phyloP scores from a whole-genome alignment of 2,797 vertebrate species.

The Octomys mimax region DNA sequence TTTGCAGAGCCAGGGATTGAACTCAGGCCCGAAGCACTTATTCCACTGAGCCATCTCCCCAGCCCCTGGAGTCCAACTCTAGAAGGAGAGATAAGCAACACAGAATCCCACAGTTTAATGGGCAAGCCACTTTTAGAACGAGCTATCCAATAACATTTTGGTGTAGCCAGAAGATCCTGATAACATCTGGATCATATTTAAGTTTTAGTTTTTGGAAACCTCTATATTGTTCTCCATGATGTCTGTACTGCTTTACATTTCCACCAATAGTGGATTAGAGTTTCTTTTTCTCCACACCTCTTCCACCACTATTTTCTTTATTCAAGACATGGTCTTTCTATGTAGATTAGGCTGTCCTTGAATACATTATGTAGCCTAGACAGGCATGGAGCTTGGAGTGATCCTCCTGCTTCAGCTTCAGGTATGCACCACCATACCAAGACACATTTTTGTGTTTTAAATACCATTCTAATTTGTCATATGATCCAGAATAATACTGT shows the following conservation, averaged over 20 bases:
- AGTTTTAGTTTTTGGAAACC: background rate
- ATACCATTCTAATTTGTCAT: background rate
- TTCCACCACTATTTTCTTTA: background rate
- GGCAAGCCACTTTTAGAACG: background rate
- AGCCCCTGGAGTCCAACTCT: background rate
- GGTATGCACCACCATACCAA: background rate
- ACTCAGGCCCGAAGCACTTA: no score
- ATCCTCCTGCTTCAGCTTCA: background rate
- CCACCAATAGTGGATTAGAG: background rate
- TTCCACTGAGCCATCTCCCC: no score
- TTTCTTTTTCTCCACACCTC: background rate
- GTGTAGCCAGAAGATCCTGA: background rate
- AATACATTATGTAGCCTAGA: background rate
- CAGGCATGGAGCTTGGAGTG: background rate
- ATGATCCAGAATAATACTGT: background rate
- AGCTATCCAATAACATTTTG: background rate
- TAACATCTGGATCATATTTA: background rate
- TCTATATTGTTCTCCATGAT: background rate
- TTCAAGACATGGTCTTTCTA: background rate
- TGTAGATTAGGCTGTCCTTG: background rate
- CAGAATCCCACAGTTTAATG: background rate
- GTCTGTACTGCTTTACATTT: background rate
- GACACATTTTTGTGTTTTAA: background rate
- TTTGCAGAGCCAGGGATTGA: no score
- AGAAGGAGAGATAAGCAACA: background rate